Percentiles rank a stretch among this genome's conserved stretches.
Conservation (phyloP, 1,140 invertebrate species). For the Stenopsyche tienmushanensis region DNA sequence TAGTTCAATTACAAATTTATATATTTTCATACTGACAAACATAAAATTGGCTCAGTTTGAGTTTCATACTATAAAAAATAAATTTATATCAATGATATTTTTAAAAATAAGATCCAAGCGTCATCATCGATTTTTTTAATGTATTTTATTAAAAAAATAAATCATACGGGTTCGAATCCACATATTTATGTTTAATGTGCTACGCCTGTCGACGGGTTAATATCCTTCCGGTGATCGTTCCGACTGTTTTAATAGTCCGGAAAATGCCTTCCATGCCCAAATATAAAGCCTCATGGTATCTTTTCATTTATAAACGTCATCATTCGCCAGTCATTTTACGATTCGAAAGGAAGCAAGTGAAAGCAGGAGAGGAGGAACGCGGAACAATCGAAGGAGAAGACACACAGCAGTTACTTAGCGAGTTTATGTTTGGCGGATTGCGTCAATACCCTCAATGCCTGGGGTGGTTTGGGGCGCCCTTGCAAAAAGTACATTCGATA, state of each 20-base stretch:
- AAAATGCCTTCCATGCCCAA: slow-evolving; percentile 7
- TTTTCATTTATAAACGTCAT: slow-evolving; percentile 27
- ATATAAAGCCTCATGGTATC: slow-evolving; percentile 17
- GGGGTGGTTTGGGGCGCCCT: not conserved
- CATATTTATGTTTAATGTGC: too few species aligned
- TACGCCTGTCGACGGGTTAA: too few species aligned
- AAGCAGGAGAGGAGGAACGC: slow-evolving; percentile 7
- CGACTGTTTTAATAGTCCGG: slow-evolving; percentile 16
- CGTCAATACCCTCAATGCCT: slow-evolving; percentile 20
- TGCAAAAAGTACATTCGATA: not conserved
- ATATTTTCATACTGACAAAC: too few species aligned
- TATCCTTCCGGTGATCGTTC: not conserved
- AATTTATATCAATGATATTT: too few species aligned
- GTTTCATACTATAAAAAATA: too few species aligned
- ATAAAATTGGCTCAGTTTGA: too few species aligned
- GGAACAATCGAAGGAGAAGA: slow-evolving; percentile 19
- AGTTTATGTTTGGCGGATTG: slow-evolving; percentile 34
- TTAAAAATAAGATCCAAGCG: too few species aligned
- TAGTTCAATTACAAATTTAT: too few species aligned
- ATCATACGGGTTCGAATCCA: too few species aligned
- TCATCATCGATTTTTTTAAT: too few species aligned
- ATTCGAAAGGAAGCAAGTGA: slow-evolving; percentile 9
- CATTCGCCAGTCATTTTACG: slow-evolving; percentile 24
- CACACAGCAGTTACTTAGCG: slow-evolving; percentile 34
- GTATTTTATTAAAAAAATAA: too few species aligned